phyloP scores from a whole-genome alignment of 2,113 vertebrate species.

The Alethe castanea region DNA sequence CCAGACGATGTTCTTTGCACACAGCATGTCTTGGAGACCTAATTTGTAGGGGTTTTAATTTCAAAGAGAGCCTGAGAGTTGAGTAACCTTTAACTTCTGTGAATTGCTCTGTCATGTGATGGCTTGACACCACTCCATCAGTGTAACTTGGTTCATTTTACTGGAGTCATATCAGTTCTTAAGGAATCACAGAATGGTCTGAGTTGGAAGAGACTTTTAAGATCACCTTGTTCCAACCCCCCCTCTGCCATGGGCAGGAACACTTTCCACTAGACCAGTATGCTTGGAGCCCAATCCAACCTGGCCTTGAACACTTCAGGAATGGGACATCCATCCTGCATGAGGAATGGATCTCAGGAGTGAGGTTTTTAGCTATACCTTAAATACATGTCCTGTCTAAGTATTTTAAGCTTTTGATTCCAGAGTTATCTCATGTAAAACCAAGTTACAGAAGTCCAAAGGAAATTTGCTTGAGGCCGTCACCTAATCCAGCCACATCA shows the following conservation, averaged over 20 bases:
- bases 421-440: neutral
- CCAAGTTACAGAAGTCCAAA: neutral
- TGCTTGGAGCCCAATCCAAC: neutral
- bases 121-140: neutral
- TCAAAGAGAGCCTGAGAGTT: neutral
- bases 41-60: neutral
- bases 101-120: neutral
- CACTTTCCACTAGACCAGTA: neutral
- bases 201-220: neutral
- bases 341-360: neutral
- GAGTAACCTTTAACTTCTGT: neutral
- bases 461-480: neutral
- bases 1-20: neutral
- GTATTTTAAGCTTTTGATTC: neutral
- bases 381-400: neutral
- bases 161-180: neutral
- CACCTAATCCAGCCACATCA: neutral
- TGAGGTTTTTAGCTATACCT: neutral
- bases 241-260: neutral
- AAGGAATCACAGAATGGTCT: neutral
- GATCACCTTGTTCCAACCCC: rapidly evolving
- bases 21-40: neutral
- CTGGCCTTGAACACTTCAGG: neutral
- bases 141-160: neutral
- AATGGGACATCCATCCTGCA: neutral